Conservation (phyloP, 2,888 invertebrate species). For the Oxystoma pomonae region DNA sequence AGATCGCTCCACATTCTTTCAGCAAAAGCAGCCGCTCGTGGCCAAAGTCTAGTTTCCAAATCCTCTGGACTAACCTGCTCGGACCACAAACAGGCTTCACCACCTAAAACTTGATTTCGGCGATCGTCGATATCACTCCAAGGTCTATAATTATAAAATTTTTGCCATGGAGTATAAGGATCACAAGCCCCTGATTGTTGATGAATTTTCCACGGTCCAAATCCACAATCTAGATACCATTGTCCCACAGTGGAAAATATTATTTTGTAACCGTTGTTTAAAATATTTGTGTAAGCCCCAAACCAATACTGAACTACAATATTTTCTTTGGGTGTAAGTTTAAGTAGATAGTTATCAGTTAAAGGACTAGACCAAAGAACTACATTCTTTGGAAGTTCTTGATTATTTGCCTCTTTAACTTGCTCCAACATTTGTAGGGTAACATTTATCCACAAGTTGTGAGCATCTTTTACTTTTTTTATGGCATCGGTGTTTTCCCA, state of each 20-base stretch:
- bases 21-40: constrained; percentile 71
- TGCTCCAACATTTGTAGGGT: constrained; percentile 58
- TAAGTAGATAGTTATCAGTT: constrained; percentile 48
- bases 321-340: constrained; percentile 38
- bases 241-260: constrained; percentile 79
- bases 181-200: constrained; percentile 72
- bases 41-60: constrained; percentile 76
- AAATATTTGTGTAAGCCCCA: constrained; percentile 63
- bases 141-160: constrained; percentile 74
- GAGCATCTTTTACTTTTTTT: constrained; percentile 55
- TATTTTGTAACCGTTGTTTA: constrained; percentile 68
- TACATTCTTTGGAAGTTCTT: constrained; percentile 51
- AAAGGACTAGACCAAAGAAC: constrained; percentile 72
- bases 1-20: constrained; percentile 71
- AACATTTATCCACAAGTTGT: constrained; percentile 69
- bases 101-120: constrained; percentile 55
- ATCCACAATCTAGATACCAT: constrained; percentile 84
- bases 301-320: constrained; percentile 76
- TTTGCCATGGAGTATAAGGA: constrained; percentile 81
- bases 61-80: constrained; percentile 71
- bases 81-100: constrained; percentile 78
- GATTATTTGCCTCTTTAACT: constrained; percentile 56
- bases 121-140: constrained; percentile 52
- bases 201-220: constrained; percentile 74
- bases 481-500: constrained; percentile 52